These are phyloP conservation scores for Jordanella pulchra DNA, from an alignment of 2,797 vertebrate genomes.

Conservation along the genomic window DNA sequence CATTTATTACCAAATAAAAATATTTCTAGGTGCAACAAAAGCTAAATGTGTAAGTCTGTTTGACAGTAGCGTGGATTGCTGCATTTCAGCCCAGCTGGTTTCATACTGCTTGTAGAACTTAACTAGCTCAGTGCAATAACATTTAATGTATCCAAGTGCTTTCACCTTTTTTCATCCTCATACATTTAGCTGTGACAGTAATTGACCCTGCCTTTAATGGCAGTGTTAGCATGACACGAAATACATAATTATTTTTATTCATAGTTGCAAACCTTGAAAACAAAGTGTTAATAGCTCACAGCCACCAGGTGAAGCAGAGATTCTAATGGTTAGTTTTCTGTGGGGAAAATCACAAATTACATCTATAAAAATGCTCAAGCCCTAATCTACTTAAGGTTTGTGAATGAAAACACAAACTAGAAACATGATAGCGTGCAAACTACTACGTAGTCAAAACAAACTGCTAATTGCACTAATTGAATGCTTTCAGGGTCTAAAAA, in stretches of 20 bases:
- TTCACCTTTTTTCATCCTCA: slow-evolving; percentile 44
- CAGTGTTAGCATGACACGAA: slow-evolving; percentile 47
- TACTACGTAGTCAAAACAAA: no score
- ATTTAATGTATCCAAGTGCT: slow-evolving; percentile 48
- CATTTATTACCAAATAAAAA: slow-evolving; percentile 22
- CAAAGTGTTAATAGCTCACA: slow-evolving; percentile 29
- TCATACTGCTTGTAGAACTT: slow-evolving; percentile 46
- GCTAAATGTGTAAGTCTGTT: not conserved
- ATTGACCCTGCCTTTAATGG: slow-evolving; percentile 46
- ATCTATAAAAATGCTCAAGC: not conserved
- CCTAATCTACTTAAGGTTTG: no score
- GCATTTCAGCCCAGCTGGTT: slow-evolving; percentile 30
- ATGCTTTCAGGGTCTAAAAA: no score
- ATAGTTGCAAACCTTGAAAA: slow-evolving; percentile 29
- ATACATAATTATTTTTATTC: slow-evolving; percentile 59
- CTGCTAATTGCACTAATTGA: no score
- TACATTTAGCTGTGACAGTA: slow-evolving; percentile 44
- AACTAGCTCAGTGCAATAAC: slow-evolving; percentile 48
- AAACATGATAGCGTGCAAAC: no score
- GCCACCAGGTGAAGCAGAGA: slow-evolving; percentile 13
- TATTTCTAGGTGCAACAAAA: slow-evolving; percentile 14
- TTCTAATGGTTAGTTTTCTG: slow-evolving; percentile 17
- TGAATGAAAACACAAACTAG: no score
- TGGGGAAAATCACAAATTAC: slow-evolving; percentile 26
- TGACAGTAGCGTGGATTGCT: slow-evolving; percentile 23